Base-by-base conservation (phyloP, 2,888 invertebrate species). In the Flexamia atlantica region DNA sequence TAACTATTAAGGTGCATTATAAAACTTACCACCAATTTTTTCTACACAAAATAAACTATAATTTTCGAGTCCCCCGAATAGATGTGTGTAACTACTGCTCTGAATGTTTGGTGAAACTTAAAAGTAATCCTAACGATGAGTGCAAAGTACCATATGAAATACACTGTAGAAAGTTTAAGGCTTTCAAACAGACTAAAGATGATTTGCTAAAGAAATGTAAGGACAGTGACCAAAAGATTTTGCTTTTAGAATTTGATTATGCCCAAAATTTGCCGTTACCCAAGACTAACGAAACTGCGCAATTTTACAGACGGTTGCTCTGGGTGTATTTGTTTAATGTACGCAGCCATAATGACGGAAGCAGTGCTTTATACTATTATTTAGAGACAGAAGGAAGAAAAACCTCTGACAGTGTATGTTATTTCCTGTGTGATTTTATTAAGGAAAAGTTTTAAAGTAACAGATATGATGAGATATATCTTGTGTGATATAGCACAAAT, bases 161-260 rank as follows among this genome's bases (percentile, higher is more conserved):
- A 14, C 83, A 83, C 50, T 50, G 28, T 7, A 79, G 68, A 68
- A 79, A 83, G 40, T 79, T 40, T 50, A 46, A 40, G 28, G 79
- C 68, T 32, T 79, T 74, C 9, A 80, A 83, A 68, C 32, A 25
- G n/a, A 25, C 80, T 0, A 64, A 79, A 60, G 23, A 60, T 30
- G 50, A 80, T 25, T 28, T 83, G 20, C 25, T 83, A n/a, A 17
- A 79, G 36, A 42, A 83, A 25, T 68, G 68, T 32, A 42, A 7
- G n/a, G 50, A 82, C 0, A 36, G 72, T 25, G 20, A 14, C n/a
- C 12, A 30, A 25, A 53, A 25, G 40, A 68, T 80, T 40, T 60
- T 79, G 20, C 20, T 83, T 20, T 60, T 83, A n/a, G 83, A 83
- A 30, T 83, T 83, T 80, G 83, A 83, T 30, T 83, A 83, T 28